Evolutionary conservation across 1,140 invertebrate species (phyloP).

Genomic region (Atopsyche davidsoni): DNA sequence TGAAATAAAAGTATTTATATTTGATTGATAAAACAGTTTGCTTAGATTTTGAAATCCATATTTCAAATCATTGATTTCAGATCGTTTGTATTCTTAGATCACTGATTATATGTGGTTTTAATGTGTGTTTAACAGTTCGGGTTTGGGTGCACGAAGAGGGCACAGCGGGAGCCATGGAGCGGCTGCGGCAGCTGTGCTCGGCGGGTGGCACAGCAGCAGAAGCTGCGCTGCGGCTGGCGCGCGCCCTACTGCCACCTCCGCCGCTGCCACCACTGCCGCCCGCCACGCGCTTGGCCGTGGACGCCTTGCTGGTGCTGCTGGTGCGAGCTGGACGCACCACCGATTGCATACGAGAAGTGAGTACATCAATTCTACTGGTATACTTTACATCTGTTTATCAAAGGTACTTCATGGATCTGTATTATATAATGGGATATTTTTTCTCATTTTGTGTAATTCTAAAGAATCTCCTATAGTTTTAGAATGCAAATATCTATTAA

Average conservation of each 20-base stretch:
- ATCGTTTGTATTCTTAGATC: too few species aligned
- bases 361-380: too few species aligned
- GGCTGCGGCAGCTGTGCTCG: conserved; percentile 38
- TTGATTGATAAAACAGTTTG: neutral
- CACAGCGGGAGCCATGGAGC: conserved; percentile 38
- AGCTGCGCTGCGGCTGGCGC: conserved; percentile 36
- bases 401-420: too few species aligned
- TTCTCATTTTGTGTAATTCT: too few species aligned
- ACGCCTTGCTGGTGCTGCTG: conserved; percentile 22
- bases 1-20: too few species aligned
- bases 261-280: neutral
- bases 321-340: conserved; percentile 9
- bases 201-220: conserved; percentile 34
- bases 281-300: conserved; percentile 25
- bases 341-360: conserved; percentile 18
- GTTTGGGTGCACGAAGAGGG: conserved; percentile 44
- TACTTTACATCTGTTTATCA: too few species aligned
- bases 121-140: conserved; percentile 39
- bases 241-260: conserved; percentile 34
- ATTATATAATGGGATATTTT: too few species aligned
- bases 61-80: too few species aligned
- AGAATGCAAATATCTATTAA: too few species aligned
- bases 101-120: too few species aligned
- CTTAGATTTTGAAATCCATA: too few species aligned
- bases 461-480: too few species aligned